phyloP scores from a whole-genome alignment of 1,140 invertebrate genomes.

The Bombyx mandarina region DNA sequence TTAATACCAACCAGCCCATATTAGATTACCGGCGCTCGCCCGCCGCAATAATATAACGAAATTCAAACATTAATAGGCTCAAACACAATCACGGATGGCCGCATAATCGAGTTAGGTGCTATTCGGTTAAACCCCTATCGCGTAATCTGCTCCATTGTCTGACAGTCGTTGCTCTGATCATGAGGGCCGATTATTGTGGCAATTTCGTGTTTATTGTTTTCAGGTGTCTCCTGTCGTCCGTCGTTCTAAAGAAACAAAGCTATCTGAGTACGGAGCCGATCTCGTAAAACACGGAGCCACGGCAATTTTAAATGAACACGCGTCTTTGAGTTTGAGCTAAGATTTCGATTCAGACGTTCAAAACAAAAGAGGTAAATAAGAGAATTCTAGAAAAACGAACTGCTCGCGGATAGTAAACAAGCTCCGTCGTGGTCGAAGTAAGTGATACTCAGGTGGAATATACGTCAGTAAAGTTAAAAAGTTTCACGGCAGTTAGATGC shows the following conservation, averaged over 20 bases:
- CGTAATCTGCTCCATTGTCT: slow-evolving; percentile 64
- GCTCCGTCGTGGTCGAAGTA: slow-evolving; percentile 31
- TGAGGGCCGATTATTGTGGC: slow-evolving; percentile 64
- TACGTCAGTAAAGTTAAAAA: slow-evolving; percentile 56
- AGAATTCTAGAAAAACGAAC: slow-evolving; percentile 16
- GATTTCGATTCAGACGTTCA: too few relatives aligned
- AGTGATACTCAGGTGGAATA: slow-evolving; percentile 50
- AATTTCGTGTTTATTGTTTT: slow-evolving; percentile 67
- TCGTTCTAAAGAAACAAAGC: slow-evolving; percentile 33
- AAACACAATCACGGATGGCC: slow-evolving; percentile 67
- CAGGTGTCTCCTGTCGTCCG: slow-evolving; percentile 50
- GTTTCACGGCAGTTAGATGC: slow-evolving; percentile 56
- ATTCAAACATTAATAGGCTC: slow-evolving; percentile 67
- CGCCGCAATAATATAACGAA: slow-evolving; percentile 65
- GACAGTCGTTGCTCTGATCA: slow-evolving; percentile 57
- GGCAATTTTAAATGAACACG: too few relatives aligned
- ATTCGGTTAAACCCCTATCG: slow-evolving; percentile 64
- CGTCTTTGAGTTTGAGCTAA: too few relatives aligned
- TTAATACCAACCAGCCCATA: slow-evolving; percentile 51
- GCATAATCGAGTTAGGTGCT: slow-evolving; percentile 66
- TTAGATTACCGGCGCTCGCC: slow-evolving; percentile 52
- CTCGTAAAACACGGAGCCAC: too few relatives aligned
- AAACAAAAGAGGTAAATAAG: not conserved
- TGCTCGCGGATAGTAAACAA: slow-evolving; percentile 34
- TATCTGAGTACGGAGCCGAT: too few relatives aligned